Evolutionary conservation across 2,113 vertebrate genomes (phyloP), one percentile per base, ranked within the genome.

Genomic region (Chelonoidis abingdonii): DNA sequence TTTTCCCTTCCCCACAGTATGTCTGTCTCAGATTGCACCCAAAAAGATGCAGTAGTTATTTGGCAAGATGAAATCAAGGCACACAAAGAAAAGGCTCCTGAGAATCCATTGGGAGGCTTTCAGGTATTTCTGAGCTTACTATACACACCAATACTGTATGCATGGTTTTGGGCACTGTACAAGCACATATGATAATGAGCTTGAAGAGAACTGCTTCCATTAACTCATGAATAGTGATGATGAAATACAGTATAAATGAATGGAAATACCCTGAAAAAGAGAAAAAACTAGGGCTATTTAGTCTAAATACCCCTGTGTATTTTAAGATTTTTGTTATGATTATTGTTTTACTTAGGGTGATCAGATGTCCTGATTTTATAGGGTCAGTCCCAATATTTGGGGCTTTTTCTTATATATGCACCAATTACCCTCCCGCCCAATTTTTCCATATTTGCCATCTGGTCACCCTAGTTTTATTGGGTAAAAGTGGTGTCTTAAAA

Each of bases 1-100:
- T 93, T 88, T 93, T 92, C 52, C 94, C 57, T 49, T 81, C 82
- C 4, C 96, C 95, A 53, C 89, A 95, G 94, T 1, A 0, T 79
- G 29, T 69, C 59, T 89, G 52, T 93, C 85, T 93, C 85, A 12
- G 38, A 16, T 72, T 93, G 38, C 8, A 38, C 29, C 62, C 87
- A 54, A 62, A 94, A 90, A n/a, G 76, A 65, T 11, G 50, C 72
- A 88, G 78, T 10, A 65, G 19, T 72, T 44, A 72, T 80, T 44
- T 84, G 56, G 38, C 50, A 78, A 89, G 76, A 86, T 78, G 89
- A 95, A 53, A 12, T 92, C 24, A 8, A 78, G 75, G 38, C 14
- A 25, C 62, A 57, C 11, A 44, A 80, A 76, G 85, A 84, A 53
- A 62, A 57, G 44, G 52, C 14, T 17, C 57, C 82, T 1, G 22